Evolutionary conservation across 2,797 vertebrate species (phyloP).

Genomic region (Cirrhinus molitorella): DNA sequence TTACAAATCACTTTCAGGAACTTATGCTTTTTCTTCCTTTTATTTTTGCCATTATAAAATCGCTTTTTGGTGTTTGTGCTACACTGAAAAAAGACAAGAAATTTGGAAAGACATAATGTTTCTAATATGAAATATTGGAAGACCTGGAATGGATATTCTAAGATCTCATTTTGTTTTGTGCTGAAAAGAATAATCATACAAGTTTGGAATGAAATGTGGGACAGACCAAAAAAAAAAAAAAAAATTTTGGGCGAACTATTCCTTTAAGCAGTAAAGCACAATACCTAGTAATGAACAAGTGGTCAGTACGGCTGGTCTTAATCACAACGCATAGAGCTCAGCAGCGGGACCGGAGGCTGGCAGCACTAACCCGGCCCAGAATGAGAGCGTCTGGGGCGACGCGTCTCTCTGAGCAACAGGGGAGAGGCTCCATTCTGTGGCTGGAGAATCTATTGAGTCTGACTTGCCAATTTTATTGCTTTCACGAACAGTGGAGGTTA

Average conservation of each 20-base stretch:
- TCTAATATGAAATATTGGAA: not conserved
- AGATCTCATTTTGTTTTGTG: not conserved
- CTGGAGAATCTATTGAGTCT: slow-evolving; percentile 60
- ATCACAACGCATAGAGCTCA: slow-evolving; percentile 46
- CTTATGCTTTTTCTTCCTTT: not conserved
- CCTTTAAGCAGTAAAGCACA: not conserved
- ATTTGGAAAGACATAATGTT: not conserved
- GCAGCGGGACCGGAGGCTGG: slow-evolving; percentile 37
- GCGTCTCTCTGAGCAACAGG: slow-evolving; percentile 40
- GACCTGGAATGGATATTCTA: slow-evolving; percentile 1
- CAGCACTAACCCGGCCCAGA: slow-evolving; percentile 47
- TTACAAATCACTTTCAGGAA: not conserved
- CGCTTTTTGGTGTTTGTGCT: not conserved
- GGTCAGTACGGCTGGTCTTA: slow-evolving; percentile 53
- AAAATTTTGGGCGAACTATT: not conserved
- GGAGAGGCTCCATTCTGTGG: slow-evolving; percentile 54
- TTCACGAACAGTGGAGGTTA: slow-evolving; percentile 49
- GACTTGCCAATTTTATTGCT: slow-evolving; percentile 58
- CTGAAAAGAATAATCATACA: not conserved
- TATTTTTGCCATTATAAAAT: not conserved
- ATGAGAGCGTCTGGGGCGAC: slow-evolving; percentile 32
- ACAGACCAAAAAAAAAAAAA: not conserved
- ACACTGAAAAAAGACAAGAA: not conserved
- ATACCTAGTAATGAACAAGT: slow-evolving; percentile 31
- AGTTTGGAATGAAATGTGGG: not conserved